Conservation (phyloP, 2,797 vertebrate species). For the Mergus octosetaceus region DNA sequence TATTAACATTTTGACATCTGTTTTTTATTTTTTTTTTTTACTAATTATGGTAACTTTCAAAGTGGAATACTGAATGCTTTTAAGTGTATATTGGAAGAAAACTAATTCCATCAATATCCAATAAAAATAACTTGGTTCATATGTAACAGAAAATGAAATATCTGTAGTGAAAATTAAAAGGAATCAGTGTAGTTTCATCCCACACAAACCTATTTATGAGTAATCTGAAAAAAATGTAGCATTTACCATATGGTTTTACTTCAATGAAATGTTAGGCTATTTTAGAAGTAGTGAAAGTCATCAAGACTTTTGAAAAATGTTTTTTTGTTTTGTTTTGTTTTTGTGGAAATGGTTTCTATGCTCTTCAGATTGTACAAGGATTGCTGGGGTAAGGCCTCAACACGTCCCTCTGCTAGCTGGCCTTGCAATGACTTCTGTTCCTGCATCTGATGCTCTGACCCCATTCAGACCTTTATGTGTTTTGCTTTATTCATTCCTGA, state of each 20-base stretch:
- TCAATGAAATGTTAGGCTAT: neutral
- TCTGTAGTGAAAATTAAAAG: neutral
- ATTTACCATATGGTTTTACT: constrained; percentile 16
- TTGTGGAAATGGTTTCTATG: neutral
- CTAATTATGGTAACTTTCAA: neutral
- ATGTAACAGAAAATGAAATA: neutral
- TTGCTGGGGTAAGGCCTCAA: neutral
- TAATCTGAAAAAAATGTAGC: neutral
- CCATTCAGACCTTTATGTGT: neutral
- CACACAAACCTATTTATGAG: neutral
- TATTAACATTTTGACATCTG: neutral
- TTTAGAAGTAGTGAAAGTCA: constrained; percentile 5
- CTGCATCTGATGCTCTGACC: neutral
- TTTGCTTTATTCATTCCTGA: neutral
- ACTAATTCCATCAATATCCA: neutral
- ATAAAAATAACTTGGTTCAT: neutral
- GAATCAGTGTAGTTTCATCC: neutral
- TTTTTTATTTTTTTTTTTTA: neutral
- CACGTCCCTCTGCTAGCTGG: constrained; percentile 2
- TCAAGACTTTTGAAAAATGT: neutral
- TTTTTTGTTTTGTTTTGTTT: neutral
- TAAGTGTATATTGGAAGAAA: neutral
- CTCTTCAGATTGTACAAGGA: neutral
- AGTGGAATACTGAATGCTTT: neutral
- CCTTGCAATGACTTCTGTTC: neutral